phyloP scores from a whole-genome alignment of 1,140 invertebrate species.

The Maniola jurtina region DNA sequence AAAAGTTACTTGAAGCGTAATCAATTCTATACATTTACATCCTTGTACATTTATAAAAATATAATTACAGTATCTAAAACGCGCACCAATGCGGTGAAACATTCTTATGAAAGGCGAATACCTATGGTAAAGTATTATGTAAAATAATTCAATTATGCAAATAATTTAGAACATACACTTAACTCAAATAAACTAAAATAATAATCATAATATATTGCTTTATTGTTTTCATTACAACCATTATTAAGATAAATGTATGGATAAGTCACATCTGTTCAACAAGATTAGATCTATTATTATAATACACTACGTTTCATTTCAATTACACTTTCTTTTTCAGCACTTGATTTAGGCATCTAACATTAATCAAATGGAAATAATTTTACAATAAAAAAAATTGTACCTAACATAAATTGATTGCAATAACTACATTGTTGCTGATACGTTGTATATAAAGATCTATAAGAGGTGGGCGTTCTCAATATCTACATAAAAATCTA shows the following conservation, averaged over 20 bases:
- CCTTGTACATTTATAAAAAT: conserved; percentile 30
- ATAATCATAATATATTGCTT: conserved; percentile 34
- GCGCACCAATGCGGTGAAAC: conserved; percentile 9
- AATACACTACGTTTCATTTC: conserved; percentile 10
- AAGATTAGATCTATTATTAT: conserved; percentile 35
- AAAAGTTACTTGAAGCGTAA: conserved; percentile 17
- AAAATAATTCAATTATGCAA: conserved; percentile 2
- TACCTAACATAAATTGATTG: too few species aligned
- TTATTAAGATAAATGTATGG: conserved; percentile 29
- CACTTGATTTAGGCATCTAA: background rate
- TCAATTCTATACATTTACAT: conserved; percentile 22
- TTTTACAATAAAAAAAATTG: too few species aligned
- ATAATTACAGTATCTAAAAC: conserved; percentile 29
- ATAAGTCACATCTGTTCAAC: conserved; percentile 39
- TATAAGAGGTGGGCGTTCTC: too few species aligned
- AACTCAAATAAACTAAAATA: conserved; percentile 5
- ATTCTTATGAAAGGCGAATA: background rate
- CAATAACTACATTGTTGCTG: too few species aligned
- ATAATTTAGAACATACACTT: background rate
- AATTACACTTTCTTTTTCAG: conserved; percentile 24
- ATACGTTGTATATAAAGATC: too few species aligned
- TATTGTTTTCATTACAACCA: conserved; percentile 43
- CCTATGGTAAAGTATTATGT: background rate
- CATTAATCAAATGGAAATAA: too few species aligned
- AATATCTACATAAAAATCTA: too few species aligned